Conservation (phyloP, 53 echinoderm and acorn worm species). For the Luidia sarsii region DNA sequence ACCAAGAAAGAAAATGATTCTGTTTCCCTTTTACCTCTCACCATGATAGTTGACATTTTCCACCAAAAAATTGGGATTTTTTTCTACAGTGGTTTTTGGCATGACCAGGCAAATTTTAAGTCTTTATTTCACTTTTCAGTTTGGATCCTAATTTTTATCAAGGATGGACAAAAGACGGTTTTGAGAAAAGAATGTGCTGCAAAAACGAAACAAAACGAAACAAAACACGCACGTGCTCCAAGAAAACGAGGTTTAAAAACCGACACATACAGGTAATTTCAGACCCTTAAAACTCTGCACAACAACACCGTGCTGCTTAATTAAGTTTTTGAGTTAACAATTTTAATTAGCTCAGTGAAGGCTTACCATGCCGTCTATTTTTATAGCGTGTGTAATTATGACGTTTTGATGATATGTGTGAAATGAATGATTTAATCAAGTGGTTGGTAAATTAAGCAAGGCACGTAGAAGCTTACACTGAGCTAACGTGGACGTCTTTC, state of each 20-base stretch:
- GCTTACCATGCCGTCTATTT: conserved; percentile 65
- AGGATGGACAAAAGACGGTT: conserved; percentile 8
- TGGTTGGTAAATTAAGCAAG: conserved; percentile 52
- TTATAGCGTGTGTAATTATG: conserved; percentile 69
- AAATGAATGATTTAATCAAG: conserved; percentile 48
- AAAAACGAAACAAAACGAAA: too few relatives aligned
- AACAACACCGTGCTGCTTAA: conserved; percentile 45
- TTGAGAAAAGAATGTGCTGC: conserved; percentile 41
- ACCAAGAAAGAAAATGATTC: conserved; percentile 28
- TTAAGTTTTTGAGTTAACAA: conserved; percentile 50
- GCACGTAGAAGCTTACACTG: conserved; percentile 63
- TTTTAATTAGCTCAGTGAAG: conserved; percentile 62
- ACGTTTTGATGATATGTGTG: conserved; percentile 58
- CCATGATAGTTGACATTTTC: not conserved
- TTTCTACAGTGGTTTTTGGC: conserved; percentile 39
- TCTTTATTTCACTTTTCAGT: conserved; percentile 23
- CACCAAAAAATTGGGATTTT: conserved; percentile 10
- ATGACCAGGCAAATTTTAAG: conserved; percentile 23
- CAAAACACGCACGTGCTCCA: conserved; percentile 30
- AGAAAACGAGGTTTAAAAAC: not conserved
- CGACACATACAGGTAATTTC: conserved; percentile 3
- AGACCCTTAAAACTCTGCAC: conserved; percentile 23
- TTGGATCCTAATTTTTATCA: conserved; percentile 33
- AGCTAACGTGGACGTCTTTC: conserved; percentile 54
- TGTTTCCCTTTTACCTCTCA: not conserved